Conservation (phyloP, 2,888 invertebrate species). For the Tineola bisselliella region DNA sequence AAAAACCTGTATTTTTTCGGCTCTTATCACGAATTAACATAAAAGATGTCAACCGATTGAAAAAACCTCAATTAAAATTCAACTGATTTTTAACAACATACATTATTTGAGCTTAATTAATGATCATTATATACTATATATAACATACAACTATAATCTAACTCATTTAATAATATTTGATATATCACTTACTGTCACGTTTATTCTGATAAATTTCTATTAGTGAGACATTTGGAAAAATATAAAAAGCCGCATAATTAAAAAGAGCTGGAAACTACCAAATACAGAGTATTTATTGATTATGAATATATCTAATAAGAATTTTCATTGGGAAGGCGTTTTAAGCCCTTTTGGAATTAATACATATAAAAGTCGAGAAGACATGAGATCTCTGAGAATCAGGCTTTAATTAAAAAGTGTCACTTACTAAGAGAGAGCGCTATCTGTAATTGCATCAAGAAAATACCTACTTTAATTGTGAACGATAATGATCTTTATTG, state of each 20-base stretch:
- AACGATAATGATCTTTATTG: slow-evolving; percentile 45
- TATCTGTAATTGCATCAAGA: slow-evolving; percentile 8
- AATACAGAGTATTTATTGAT: too few species aligned
- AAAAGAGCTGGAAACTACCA: too few species aligned
- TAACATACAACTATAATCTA: too few species aligned
- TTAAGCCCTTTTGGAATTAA: too few species aligned
- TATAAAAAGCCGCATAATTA: too few species aligned
- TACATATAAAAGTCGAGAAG: too few species aligned
- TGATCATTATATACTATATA: neutral
- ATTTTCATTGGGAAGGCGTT: too few species aligned
- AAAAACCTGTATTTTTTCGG: neutral
- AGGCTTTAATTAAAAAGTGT: slow-evolving; percentile 7
- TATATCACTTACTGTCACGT: too few species aligned
- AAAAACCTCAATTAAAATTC: neutral
- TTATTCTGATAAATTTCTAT: too few species aligned
- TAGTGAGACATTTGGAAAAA: too few species aligned
- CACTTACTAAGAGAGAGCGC: slow-evolving; percentile 9
- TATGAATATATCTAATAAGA: too few species aligned
- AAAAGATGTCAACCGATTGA: neutral
- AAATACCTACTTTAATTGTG: slow-evolving; percentile 36
- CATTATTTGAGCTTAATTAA: neutral
- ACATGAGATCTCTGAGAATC: neutral
- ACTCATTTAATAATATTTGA: too few species aligned
- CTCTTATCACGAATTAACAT: slow-evolving; percentile 2
- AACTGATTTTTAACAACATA: neutral